Evolutionary conservation across 2,113 vertebrate species (phyloP).

Genomic region (Tragelaphus scriptus): DNA sequence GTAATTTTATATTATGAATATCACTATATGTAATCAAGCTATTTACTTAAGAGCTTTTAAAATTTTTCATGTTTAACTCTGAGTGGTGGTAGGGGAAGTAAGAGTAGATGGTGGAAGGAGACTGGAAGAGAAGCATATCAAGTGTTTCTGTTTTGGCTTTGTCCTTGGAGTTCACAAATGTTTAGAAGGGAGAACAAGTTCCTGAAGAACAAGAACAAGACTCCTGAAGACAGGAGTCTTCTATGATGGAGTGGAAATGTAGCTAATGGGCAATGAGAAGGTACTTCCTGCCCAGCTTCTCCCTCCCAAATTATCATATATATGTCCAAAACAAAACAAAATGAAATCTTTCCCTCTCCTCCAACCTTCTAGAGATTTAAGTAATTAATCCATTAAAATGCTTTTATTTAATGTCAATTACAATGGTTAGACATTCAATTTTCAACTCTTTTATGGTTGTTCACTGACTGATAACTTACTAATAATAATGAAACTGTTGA

Average conservation of each 20-base stretch:
- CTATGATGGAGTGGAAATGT: not conserved
- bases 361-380: not conserved
- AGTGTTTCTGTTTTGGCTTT: not conserved
- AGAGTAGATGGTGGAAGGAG: not conserved
- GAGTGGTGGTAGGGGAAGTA: not conserved
- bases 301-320: not conserved
- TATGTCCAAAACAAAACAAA: not conserved
- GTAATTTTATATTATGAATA: not conserved
- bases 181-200: not conserved
- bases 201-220: not conserved
- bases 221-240: not conserved
- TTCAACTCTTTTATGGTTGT: not conserved
- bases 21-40: not conserved
- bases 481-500: not conserved
- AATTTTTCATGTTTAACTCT: not conserved
- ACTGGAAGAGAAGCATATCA: not conserved
- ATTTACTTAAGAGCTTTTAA: constrained; percentile 4
- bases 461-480: not conserved
- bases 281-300: not conserved
- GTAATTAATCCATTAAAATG: not conserved
- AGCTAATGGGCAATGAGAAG: not conserved
- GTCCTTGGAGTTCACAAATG: not conserved
- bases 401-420: not conserved
- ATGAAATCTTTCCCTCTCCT: not conserved
- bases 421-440: not conserved